Conservation (phyloP, 2,797 vertebrate genomes). For the Labeo calbasu region DNA sequence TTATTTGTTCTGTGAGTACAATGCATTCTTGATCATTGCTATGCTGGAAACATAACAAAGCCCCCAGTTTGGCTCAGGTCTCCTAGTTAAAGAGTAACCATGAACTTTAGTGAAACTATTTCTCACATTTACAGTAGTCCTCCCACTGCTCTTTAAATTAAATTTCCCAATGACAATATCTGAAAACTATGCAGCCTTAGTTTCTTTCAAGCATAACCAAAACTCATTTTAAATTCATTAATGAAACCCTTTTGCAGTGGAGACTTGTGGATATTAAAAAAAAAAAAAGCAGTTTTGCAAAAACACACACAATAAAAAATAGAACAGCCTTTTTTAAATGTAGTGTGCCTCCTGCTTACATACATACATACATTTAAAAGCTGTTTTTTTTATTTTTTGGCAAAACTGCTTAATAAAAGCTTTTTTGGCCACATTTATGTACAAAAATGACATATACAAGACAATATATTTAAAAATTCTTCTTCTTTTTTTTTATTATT, state of each 20-base stretch:
- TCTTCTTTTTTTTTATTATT: no score
- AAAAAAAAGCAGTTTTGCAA: no score
- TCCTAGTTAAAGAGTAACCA: conserved; percentile 21
- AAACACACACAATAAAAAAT: no score
- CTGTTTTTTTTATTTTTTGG: no score
- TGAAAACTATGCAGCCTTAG: not conserved
- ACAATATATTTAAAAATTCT: no score
- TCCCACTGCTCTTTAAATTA: not conserved
- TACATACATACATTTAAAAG: no score
- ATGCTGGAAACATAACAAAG: conserved; percentile 14
- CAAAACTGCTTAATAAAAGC: no score
- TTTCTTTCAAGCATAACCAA: not conserved
- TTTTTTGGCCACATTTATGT: no score
- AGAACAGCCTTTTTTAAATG: no score
- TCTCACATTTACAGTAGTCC: not conserved
- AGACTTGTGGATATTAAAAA: no score
- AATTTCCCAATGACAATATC: not conserved
- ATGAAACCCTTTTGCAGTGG: not conserved
- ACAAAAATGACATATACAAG: no score
- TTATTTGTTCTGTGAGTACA: not conserved
- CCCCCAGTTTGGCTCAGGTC: not conserved
- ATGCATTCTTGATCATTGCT: conserved; percentile 9
- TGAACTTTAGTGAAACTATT: conserved; percentile 5
- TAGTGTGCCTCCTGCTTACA: no score
- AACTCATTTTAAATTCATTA: not conserved